Evolutionary conservation across 2,113 vertebrate species (phyloP), one percentile per base, ranked within the genome.

Genomic region (Antechinus stuartii): DNA sequence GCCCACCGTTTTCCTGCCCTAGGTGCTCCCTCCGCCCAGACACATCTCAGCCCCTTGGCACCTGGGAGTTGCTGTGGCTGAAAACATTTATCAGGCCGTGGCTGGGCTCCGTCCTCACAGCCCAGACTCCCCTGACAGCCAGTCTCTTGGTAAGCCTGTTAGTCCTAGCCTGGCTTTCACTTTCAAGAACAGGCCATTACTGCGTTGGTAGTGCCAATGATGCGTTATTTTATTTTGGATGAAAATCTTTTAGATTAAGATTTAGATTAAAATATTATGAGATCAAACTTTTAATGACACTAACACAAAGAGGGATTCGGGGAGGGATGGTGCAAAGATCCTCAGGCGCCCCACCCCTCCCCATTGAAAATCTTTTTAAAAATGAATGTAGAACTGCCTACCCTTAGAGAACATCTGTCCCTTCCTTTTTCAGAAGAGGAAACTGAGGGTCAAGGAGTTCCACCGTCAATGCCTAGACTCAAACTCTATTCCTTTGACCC

Each of bases 131-230:
- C 19, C 68, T 23, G 19, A 22, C 68, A 42, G 68, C 30, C 68
- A 96, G 92, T 93, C 94, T 97, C 92, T 94, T 94, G 35, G 52
- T 92, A 94, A 93, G 49, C 61, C 30, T 68, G 61, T 68, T 68
- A 68, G 61, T 68, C 35, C 61, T n/a, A 16, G 30, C 61, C 30
- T 68, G 61, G 61, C 61, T 68, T n/a, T 68, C 61, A 68, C 12
- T 68, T 68, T 35, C 61, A 68, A 35, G 61, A 68, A 30, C 61
- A 30, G 61, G 12, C 30, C 4, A 16, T 35, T 35, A 4, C 12
- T 68, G 61, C 3, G 30, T 30, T 68, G 12, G 5, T 35, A 11
- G 0, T 35, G 61, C 30, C 35, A 12, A 35, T 35, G 61, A n/a
- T 68, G 30, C 61, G 14, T 14, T 35, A 35, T 35, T 68, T 68